These are phyloP conservation scores for Macroteleia sp. DNA, from an alignment of 2,888 invertebrate species.

Conservation along the genomic window DNA sequence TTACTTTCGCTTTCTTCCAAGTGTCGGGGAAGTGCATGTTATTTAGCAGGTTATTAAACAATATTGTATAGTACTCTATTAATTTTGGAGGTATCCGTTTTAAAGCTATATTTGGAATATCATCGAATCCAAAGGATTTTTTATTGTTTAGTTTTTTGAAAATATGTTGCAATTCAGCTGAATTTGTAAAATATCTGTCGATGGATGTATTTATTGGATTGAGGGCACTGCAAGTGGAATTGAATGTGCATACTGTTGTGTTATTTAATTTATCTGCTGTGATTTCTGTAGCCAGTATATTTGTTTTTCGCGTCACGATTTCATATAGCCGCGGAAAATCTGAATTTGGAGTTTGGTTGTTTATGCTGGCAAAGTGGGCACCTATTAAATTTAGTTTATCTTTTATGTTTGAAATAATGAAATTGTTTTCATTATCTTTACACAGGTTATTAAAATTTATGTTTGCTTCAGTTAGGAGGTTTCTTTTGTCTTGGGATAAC, in stretches of 20 bases:
- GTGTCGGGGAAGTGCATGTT: constrained; percentile 19
- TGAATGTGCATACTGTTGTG: no score
- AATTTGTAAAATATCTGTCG: background rate
- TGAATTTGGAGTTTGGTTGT: background rate
- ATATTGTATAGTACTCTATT: no score
- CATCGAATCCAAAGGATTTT: constrained; percentile 52
- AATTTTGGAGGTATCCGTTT: constrained; percentile 59
- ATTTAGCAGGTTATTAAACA: constrained; percentile 57
- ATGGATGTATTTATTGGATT: no score
- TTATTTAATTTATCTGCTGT: no score
- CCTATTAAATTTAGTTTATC: constrained; percentile 10
- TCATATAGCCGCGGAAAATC: no score
- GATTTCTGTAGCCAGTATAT: no score
- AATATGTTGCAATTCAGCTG: background rate
- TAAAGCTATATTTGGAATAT: constrained; percentile 45
- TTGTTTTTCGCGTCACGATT: no score
- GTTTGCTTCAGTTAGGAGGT: no score
- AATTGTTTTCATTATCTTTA: background rate
- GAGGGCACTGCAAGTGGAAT: no score
- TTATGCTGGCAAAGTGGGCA: background rate
- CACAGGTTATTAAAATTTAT: background rate
- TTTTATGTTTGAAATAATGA: background rate
- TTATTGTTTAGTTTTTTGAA: constrained; percentile 38
- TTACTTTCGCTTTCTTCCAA: constrained; percentile 56
- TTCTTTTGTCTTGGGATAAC: no score